phyloP scores from a whole-genome alignment of 2,113 vertebrate genomes.

The Boleophthalmus pectinirostris region DNA sequence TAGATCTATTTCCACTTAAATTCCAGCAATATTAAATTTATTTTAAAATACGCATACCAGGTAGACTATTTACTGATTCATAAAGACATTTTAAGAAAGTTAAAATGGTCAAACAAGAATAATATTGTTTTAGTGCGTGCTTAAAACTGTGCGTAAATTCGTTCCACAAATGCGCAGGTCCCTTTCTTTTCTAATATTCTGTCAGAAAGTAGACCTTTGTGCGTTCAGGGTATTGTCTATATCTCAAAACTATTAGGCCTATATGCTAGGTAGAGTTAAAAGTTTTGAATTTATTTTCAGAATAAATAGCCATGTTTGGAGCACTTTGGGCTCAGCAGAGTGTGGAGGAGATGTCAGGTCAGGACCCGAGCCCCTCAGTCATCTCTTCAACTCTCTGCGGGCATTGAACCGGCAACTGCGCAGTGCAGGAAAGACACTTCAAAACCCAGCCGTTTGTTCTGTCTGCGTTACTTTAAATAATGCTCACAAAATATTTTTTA shows the following conservation, averaged over 20 bases:
- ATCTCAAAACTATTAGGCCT: neutral
- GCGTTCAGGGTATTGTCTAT: neutral
- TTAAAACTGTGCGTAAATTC: conserved; percentile 45
- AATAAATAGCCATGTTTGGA: conserved; percentile 27
- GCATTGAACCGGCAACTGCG: conserved; percentile 70
- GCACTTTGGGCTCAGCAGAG: conserved; percentile 46
- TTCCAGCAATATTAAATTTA: no score
- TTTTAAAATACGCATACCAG: neutral
- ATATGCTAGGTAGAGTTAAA: neutral
- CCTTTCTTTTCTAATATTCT: neutral
- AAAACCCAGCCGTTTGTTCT: conserved; percentile 57
- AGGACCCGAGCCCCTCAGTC: conserved; percentile 70
- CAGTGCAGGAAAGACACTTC: conserved; percentile 67
- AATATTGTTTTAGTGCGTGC: neutral
- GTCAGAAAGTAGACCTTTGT: neutral
- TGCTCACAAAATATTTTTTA: conserved; percentile 26
- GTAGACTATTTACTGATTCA: neutral
- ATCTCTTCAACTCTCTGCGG: conserved; percentile 70
- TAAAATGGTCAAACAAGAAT: neutral
- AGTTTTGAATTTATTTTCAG: neutral
- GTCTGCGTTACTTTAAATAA: conserved; percentile 52
- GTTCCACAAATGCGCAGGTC: no score
- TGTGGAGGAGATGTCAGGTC: conserved; percentile 68
- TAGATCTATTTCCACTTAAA: no score
- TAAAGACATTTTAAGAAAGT: neutral